Evolutionary conservation across 2,888 invertebrate genomes (phyloP), one percentile per base, ranked within the genome.

Genomic region (Lycia hirtaria): DNA sequence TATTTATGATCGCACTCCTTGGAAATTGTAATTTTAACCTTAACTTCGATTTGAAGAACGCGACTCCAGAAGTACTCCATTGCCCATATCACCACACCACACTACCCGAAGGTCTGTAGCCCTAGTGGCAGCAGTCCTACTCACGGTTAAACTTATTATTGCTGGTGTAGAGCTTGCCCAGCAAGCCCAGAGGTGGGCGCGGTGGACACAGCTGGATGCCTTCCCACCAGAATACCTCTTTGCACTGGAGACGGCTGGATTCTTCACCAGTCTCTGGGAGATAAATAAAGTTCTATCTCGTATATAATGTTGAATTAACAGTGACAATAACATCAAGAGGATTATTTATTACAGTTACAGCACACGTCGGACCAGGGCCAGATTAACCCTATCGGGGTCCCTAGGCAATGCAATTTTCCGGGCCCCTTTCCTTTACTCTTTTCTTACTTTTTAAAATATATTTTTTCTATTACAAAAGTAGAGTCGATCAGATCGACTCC

Each of bases 171-270:
- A 92, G 81, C 56, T 86, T 92, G 66, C 93, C 94, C 28, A 96
- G 83, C 17, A 95, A 78, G 0, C 95, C 95, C 41, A 95, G 85
- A 35, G 93, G 93, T 0, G 93, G 93, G 15, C 95, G 90, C 1
- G 93, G 92, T 0, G 95, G 95, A 4, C 93, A 91, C 41, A 96
- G 87, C 81, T 94, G 93, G 50, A 95, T 90, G 15, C 95, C 95
- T 56, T 94, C 94, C 95, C 95, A 95, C 95, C 95, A 95, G 86
- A 95, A 95, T 56, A 93, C 88, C 76, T 95, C 95, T 78, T 94
- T 94, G 74, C 94, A 94, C 43, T 92, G 90, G 52, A 95, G 89
- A 56, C 94, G 93, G 2, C 93, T 93, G 47, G 78, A 81, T 6
- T 92, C 90, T 1, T 88, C 89, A 6, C 78, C 81, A n/a, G 81